phyloP scores from a whole-genome alignment of 1,140 invertebrate genomes.

The Heterodera schachtii region DNA sequence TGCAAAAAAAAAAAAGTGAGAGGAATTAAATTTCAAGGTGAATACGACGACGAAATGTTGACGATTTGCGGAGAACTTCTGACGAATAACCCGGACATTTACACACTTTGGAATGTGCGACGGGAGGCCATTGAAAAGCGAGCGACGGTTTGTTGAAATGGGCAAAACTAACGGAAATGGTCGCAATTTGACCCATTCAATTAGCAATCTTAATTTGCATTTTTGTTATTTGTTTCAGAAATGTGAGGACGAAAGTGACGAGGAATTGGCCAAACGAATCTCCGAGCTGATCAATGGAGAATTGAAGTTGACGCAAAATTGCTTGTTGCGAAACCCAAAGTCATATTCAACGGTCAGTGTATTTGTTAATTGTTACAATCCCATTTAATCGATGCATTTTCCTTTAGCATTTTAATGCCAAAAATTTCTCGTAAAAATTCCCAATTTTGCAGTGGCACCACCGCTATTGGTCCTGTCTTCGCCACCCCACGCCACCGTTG shows the following conservation, averaged over 20 bases:
- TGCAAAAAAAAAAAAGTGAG: not conserved
- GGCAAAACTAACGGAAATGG: no score
- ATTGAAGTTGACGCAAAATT: slow-evolving; percentile 43
- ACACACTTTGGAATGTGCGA: slow-evolving; percentile 56
- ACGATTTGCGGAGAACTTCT: slow-evolving; percentile 39
- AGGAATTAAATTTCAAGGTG: slow-evolving; percentile 37
- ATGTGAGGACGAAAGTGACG: slow-evolving; percentile 33
- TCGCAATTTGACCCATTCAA: no score
- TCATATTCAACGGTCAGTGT: slow-evolving; percentile 40
- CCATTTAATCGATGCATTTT: no score
- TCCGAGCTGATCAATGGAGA: slow-evolving; percentile 41
- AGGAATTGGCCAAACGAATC: slow-evolving; percentile 22
- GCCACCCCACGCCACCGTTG: slow-evolving; percentile 35
- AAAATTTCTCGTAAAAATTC: not conserved
- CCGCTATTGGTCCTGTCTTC: slow-evolving; percentile 37
- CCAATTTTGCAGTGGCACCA: slow-evolving; percentile 44
- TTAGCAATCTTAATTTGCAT: no score
- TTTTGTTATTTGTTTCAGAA: no score
- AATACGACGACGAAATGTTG: slow-evolving; percentile 54
- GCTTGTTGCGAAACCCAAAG: slow-evolving; percentile 49
- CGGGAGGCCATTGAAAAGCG: slow-evolving; percentile 33
- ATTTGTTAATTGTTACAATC: no score
- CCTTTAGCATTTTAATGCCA: no score
- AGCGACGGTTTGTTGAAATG: slow-evolving; percentile 18
- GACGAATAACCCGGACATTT: slow-evolving; percentile 52